Base-by-base conservation (phyloP, 1,140 invertebrate genomes). In the Bombus pyrosoma region DNA sequence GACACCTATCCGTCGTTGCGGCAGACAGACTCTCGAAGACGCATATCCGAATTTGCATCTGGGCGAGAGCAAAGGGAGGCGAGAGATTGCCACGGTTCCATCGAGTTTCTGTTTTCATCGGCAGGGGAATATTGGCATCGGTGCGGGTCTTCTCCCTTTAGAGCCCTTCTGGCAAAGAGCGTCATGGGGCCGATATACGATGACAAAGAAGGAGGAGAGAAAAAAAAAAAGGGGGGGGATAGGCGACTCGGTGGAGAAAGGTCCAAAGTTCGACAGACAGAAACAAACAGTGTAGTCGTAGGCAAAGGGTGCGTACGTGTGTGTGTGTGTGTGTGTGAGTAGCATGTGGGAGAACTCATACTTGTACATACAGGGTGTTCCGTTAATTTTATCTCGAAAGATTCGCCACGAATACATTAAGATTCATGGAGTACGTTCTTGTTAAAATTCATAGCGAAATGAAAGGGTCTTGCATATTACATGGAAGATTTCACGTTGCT, bases 31-130 rank as follows among this genome's bases (percentile, higher is more conserved):
- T 47, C 76, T 76, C 76, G 79, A 83, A 89, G 64, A 82, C 72
- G 80, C 87, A 43, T 89, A 89, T 76, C 53, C 80, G 78, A 89
- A 89, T 88, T 89, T 89, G 88, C 76, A 80, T 77, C n/a, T 77
- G 47, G 47, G 47, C 47, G 18, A 22, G 18, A 22, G 64, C 76
- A 68, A 53, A 86, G 53, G 68, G 74, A 68, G 64, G 73, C 43
- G 62, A 82, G 75, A 69, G 72, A 71, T 80, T 74, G 77, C 81
- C 68, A 64, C 62, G 76, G 73, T 71, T 85, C 87, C 81, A 85
- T 78, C 68, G 79, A 89, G 75, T 87, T 87, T 90, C 86, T 79
- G 86, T 85, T 87, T 84, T 87, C 86, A 89, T 89, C 88, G 86
- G 66, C 78, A n/a, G 79, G 80, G 85, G 81, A 81, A 87, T 82